phyloP scores from a whole-genome alignment of 1,140 invertebrate genomes.

The Ceratina calcarata region DNA sequence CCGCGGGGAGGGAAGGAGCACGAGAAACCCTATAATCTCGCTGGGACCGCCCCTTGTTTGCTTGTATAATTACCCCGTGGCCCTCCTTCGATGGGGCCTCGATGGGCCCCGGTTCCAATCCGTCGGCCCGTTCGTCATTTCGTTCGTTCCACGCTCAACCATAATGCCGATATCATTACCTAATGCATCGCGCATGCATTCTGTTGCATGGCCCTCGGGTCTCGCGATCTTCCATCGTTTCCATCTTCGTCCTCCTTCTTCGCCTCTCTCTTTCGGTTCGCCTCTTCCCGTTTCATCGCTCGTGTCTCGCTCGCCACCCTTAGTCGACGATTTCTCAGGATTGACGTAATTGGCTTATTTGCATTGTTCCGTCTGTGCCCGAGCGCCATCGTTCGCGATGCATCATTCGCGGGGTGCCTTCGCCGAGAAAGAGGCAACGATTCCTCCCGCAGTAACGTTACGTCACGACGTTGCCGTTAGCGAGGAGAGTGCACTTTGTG shows the following conservation, averaged over 20 bases:
- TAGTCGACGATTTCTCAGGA: conserved; percentile 69
- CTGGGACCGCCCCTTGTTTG: conserved; percentile 77
- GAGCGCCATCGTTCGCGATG: conserved; percentile 54
- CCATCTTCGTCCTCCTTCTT: background rate
- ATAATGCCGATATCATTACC: conserved; percentile 76
- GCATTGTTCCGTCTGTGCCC: conserved; percentile 64
- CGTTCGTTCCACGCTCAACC: conserved; percentile 69
- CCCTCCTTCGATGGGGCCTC: conserved; percentile 72
- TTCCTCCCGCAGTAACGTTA: conserved; percentile 3
- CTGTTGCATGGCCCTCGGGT: conserved; percentile 48
- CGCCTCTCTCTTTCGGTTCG: background rate
- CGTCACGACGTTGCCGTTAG: conserved; percentile 11
- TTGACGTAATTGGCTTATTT: conserved; percentile 75
- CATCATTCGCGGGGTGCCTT: conserved; percentile 44
- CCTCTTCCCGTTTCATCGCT: background rate
- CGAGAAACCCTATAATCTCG: conserved; percentile 75
- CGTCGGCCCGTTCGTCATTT: conserved; percentile 68
- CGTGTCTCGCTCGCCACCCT: conserved; percentile 6
- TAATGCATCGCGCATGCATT: conserved; percentile 69
- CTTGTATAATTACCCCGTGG: conserved; percentile 77
- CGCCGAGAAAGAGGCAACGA: conserved; percentile 6
- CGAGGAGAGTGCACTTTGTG: conserved; percentile 26
- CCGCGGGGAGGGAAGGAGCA: conserved; percentile 39
- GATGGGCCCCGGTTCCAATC: conserved; percentile 66
- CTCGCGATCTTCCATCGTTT: conserved; percentile 42